phyloP scores from a whole-genome alignment of 2,113 vertebrate species.

The Synchiropus splendidus region DNA sequence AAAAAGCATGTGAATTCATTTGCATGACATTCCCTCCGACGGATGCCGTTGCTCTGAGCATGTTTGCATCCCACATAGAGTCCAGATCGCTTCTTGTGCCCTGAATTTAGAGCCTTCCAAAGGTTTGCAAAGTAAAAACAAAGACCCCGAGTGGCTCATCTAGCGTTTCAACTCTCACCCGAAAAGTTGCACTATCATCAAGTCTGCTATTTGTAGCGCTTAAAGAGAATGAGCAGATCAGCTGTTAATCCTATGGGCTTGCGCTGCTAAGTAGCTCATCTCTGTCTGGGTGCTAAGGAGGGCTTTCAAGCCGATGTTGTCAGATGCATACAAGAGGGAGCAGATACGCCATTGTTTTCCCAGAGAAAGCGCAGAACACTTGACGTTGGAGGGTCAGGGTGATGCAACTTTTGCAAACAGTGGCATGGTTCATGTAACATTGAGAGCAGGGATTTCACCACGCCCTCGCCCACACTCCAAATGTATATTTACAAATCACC shows the following conservation, averaged over 20 bases:
- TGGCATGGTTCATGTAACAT: constrained; percentile 14
- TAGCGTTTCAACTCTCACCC: constrained; percentile 56
- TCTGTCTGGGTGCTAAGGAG: constrained; percentile 53
- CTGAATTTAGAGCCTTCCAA: constrained; percentile 20
- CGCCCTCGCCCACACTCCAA: constrained; percentile 5
- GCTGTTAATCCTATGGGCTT: constrained; percentile 58
- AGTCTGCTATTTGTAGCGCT: constrained; percentile 51
- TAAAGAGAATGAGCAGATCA: constrained; percentile 63
- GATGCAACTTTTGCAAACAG: constrained; percentile 54
- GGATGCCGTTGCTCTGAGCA: constrained; percentile 9
- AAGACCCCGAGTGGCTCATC: constrained; percentile 52
- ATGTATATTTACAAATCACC: constrained; percentile 20
- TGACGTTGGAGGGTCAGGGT: constrained; percentile 38
- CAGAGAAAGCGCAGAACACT: constrained; percentile 44
- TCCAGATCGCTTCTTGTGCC: constrained; percentile 17
- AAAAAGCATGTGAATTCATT: constrained; percentile 50
- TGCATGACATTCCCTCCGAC: constrained; percentile 50
- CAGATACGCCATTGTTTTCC: constrained; percentile 63
- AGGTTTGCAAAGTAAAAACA: constrained; percentile 57
- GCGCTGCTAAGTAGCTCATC: constrained; percentile 57
- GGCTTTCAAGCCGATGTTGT: constrained; percentile 60
- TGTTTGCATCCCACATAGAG: constrained; percentile 22
- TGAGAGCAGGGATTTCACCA: constrained; percentile 40
- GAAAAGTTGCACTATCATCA: constrained; percentile 51
- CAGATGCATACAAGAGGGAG: constrained; percentile 39